Evolutionary conservation across 2,797 vertebrate species (phyloP), one percentile per base, ranked within the genome.

Genomic region (Sebastes vulpes): DNA sequence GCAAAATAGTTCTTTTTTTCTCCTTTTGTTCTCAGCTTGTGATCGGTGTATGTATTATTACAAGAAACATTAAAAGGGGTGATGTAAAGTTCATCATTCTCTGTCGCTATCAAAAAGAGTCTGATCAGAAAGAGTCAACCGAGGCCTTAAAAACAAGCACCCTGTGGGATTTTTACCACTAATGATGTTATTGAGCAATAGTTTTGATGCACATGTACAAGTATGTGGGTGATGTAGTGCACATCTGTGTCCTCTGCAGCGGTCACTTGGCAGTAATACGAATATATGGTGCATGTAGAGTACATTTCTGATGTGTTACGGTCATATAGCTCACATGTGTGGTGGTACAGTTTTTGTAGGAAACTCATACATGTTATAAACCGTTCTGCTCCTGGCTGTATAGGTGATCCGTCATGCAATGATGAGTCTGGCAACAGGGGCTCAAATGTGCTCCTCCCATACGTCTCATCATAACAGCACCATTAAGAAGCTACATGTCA

Each of bases 401-500:
- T 42, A 16, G 70, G 79, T 70, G 67, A 81, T 76, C 56, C 32
- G 35, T 77, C 46, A 65, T 29, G 70, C 29, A 16, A 6, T 60
- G 81, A 71, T 64, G 79, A 66, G 65, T 59, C 72, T 20, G 32
- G 54, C 66, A 59, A 65, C 64, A 58, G 54, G 20, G 32, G 14
- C 54, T 58, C 10, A 18, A 65, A 64, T 1, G 53, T 42, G 48
- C 66, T 38, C 38, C 65, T 58, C 35, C 35, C 56, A 9, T 32
- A 21, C 29, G 38, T n/a, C 59, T 79, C 75, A 79, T 87, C 75
- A 76, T 75, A 76, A 53, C 77, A 18, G 48, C 66, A 14, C 70
- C 79, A 81, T 91, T 91, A 87, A 74, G 74, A 80, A 54, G 69
- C 76, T 79, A 56, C 84, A 64, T 81, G 79, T 78, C 81, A 88